Percentiles rank a stretch among this genome's conserved stretches.
phyloP scores from a whole-genome alignment of 2,797 vertebrate species.

The Hirundo rustica region DNA sequence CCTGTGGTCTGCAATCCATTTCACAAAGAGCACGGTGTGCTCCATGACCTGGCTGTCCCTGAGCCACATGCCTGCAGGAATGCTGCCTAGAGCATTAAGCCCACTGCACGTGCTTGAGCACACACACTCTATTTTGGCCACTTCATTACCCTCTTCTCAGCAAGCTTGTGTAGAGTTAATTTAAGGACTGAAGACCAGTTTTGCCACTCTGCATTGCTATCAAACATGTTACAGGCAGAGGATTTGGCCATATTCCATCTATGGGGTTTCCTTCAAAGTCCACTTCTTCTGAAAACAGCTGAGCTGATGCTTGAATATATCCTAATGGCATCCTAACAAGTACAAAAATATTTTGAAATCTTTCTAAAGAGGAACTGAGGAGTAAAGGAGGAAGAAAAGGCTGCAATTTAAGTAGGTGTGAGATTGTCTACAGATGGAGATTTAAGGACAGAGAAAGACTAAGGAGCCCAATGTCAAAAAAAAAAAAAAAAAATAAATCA shows the following conservation, averaged over 20 bases:
- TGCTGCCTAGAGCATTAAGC: neutral
- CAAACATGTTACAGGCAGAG: neutral
- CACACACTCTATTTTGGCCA: neutral
- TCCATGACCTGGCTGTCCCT: neutral
- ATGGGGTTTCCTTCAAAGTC: neutral
- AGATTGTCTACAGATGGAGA: neutral
- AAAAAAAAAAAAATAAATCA: neutral
- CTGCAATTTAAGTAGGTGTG: neutral
- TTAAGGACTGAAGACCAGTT: neutral
- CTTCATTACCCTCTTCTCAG: slow-evolving; percentile 14
- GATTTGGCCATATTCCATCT: neutral
- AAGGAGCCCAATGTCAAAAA: neutral
- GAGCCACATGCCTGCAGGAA: neutral
- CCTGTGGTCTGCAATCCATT: neutral
- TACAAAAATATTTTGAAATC: neutral
- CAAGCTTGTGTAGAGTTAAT: neutral
- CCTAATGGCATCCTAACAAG: neutral
- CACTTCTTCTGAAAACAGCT: neutral
- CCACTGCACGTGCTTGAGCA: neutral
- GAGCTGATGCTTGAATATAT: neutral
- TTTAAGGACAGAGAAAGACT: neutral
- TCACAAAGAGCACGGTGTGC: neutral
- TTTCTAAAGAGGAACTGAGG: neutral
- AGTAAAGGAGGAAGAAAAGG: neutral
- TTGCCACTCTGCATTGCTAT: neutral